Percentiles rank a stretch among this genome's conserved stretches.
Conservation (phyloP, 2,888 invertebrate species). For the Dysmachus trigonus region DNA sequence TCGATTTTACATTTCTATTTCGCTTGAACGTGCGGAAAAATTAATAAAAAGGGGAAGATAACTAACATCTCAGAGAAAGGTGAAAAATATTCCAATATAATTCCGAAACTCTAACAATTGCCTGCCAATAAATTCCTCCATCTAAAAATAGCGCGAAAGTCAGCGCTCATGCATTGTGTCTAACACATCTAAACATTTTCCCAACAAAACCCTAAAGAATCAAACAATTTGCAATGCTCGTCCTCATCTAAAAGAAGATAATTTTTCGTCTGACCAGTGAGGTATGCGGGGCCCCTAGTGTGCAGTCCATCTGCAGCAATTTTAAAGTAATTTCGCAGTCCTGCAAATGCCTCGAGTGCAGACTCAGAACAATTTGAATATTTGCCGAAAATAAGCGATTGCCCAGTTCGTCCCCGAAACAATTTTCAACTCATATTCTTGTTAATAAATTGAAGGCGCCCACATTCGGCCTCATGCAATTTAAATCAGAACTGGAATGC, state of each 20-base stretch:
- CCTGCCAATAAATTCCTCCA: background rate
- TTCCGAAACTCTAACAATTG: background rate
- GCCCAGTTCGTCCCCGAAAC: background rate
- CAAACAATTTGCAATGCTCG: background rate
- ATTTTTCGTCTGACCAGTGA: background rate
- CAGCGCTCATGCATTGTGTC: background rate
- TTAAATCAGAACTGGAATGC: conserved; percentile 26
- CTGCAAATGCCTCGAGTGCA: background rate
- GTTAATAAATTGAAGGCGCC: background rate
- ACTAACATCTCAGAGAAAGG: too few relatives aligned
- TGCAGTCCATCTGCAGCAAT: background rate
- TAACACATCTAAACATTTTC: background rate
- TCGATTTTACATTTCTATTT: too few relatives aligned
- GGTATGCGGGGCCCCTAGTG: background rate
- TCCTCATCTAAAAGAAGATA: background rate
- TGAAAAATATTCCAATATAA: background rate
- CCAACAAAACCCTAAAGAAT: background rate
- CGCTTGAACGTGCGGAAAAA: too few relatives aligned
- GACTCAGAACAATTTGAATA: background rate
- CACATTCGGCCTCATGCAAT: background rate
- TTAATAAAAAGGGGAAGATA: background rate
- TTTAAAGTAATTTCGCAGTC: background rate
- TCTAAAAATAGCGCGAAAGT: background rate
- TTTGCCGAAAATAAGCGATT: background rate
- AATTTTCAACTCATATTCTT: conserved; percentile 2